Conservation (phyloP, 2,888 invertebrate genomes). For the Augochlorella aurata region DNA sequence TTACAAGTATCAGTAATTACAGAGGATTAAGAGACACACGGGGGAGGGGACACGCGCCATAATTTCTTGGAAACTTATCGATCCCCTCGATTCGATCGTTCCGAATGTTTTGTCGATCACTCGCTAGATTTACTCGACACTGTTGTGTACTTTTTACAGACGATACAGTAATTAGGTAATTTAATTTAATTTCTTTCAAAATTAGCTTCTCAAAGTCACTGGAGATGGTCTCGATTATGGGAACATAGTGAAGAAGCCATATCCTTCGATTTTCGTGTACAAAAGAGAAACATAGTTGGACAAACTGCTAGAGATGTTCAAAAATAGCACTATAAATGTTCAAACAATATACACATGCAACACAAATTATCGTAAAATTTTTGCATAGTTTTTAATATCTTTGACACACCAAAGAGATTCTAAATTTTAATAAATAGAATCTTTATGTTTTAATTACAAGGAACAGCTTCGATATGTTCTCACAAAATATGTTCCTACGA, state of each 20-base stretch:
- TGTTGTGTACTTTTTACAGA: not conserved
- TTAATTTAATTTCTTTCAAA: not conserved
- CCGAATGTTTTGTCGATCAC: not conserved
- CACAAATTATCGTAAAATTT: no score
- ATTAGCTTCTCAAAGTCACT: not conserved
- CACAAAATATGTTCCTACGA: not conserved
- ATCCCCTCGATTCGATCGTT: slow-evolving; percentile 14
- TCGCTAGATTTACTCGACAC: not conserved
- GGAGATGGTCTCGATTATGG: not conserved
- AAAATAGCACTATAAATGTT: no score
- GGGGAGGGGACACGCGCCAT: slow-evolving; percentile 28
- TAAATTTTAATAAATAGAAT: no score
- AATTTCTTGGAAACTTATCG: not conserved
- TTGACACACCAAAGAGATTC: no score
- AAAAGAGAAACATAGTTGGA: no score
- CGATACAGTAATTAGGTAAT: not conserved
- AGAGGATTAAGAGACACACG: slow-evolving; percentile 36
- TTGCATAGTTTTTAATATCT: no score
- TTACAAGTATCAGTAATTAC: slow-evolving; percentile 44
- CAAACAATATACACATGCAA: no score
- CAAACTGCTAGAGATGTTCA: no score
- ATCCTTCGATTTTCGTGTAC: no score
- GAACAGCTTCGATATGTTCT: not conserved
- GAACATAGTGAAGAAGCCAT: not conserved
- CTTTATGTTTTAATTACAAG: no score